A percentile compares a stretch with the other conserved stretches of the same genome.
Conservation (phyloP, 1,140 invertebrate genomes). For the Antheraea pernyi region DNA sequence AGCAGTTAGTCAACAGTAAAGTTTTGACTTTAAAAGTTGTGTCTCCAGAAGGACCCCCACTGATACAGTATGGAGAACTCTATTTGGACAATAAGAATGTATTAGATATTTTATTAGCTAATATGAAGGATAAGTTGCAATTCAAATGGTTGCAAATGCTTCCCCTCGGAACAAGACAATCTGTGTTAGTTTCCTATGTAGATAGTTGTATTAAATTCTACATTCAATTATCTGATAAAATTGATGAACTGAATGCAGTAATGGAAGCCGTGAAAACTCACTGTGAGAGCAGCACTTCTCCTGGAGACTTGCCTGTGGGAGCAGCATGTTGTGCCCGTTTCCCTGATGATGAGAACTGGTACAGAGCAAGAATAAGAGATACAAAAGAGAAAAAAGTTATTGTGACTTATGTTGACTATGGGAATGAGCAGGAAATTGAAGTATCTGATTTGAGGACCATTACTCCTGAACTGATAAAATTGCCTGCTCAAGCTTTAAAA, state of each 20-base stretch:
- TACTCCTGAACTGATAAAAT: slow-evolving; percentile 81
- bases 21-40: slow-evolving; percentile 82
- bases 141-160: slow-evolving; percentile 75
- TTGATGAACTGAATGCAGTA: slow-evolving; percentile 77
- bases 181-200: slow-evolving; percentile 85
- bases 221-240: slow-evolving; percentile 83
- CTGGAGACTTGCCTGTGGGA: slow-evolving; percentile 78
- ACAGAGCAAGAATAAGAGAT: slow-evolving; percentile 82
- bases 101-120: slow-evolving; percentile 74
- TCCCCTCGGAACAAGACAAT: slow-evolving; percentile 70
- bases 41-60: slow-evolving; percentile 82
- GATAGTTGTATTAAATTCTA: slow-evolving; percentile 86
- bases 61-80: slow-evolving; percentile 86
- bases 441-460: slow-evolving; percentile 81
- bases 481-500: slow-evolving; percentile 87
- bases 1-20: slow-evolving; percentile 81
- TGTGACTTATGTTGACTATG: slow-evolving; percentile 89
- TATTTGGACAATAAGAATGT: slow-evolving; percentile 80
- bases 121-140: slow-evolving; percentile 69
- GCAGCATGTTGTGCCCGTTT: slow-evolving; percentile 87
- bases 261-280: slow-evolving; percentile 78
- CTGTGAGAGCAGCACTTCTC: slow-evolving; percentile 59
- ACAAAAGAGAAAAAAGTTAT: slow-evolving; percentile 70
- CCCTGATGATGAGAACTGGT: slow-evolving; percentile 86
- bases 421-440: slow-evolving; percentile 85